Conservation (phyloP, 2,888 invertebrate species). For the Drosophila testacea region DNA sequence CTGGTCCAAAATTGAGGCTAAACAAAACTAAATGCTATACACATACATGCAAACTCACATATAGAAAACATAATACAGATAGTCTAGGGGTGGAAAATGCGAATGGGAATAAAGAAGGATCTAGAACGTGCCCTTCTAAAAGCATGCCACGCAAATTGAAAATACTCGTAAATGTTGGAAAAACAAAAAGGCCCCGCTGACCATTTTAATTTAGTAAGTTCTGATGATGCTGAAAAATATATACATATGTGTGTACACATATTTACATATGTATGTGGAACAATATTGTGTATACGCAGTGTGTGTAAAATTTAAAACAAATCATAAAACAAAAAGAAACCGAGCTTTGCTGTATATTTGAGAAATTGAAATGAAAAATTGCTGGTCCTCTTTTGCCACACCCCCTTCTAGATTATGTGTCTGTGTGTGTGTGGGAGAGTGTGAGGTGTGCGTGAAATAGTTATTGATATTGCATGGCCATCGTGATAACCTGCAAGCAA, state of each 20-base stretch:
- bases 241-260: conserved; percentile 10
- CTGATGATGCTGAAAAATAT: conserved; percentile 59
- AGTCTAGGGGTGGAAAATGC: conserved; percentile 15
- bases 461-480: conserved; percentile 65
- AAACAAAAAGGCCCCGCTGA: conserved; percentile 64
- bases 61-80: conserved; percentile 26
- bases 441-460: conserved; percentile 53
- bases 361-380: conserved; percentile 68
- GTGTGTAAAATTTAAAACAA: conserved; percentile 29
- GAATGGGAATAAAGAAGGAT: not conserved
- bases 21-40: conserved; percentile 73
- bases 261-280: conserved; percentile 1
- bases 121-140: conserved; percentile 61
- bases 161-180: conserved; percentile 61
- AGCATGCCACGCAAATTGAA: conserved; percentile 71
- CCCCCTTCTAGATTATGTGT: not conserved
- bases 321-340: conserved; percentile 20
- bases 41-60: conserved; percentile 17
- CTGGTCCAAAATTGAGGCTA: conserved; percentile 55
- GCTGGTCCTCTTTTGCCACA: conserved; percentile 19
- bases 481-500: conserved; percentile 35
- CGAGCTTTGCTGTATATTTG: conserved; percentile 46
- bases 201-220: conserved; percentile 78
- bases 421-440: conserved; percentile 2
- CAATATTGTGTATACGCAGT: conserved; percentile 17